Evolutionary conservation across 2,113 vertebrate species (phyloP).

Genomic region (Tapirus terrestris): DNA sequence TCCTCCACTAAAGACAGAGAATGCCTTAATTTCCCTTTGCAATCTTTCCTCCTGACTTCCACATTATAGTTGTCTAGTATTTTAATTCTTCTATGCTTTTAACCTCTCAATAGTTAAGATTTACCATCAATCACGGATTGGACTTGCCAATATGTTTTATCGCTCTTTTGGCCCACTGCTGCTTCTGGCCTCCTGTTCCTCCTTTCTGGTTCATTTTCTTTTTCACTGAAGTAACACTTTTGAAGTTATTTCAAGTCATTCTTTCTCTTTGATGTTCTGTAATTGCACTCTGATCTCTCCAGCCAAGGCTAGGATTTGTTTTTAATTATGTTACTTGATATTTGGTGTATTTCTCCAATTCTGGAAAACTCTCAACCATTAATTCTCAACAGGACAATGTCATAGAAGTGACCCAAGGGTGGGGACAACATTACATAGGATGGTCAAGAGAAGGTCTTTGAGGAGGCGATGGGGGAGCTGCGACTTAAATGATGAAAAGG

Average conservation of each 20-base stretch:
- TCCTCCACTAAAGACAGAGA: background rate
- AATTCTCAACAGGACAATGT: background rate
- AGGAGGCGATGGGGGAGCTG: background rate
- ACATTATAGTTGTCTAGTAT: background rate
- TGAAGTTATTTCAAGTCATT: background rate
- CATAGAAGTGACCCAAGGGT: background rate
- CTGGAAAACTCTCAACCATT: background rate
- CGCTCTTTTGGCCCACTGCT: background rate
- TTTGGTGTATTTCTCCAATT: constrained; percentile 3
- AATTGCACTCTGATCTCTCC: background rate
- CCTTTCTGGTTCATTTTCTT: background rate
- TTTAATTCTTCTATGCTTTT: constrained; percentile 48
- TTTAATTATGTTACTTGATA: constrained; percentile 18
- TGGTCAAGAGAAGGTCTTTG: background rate
- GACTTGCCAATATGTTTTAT: background rate
- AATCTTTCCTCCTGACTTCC: background rate
- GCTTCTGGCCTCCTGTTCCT: background rate
- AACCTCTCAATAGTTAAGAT: constrained; percentile 24
- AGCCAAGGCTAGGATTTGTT: background rate
- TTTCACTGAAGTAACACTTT: constrained; percentile 39
- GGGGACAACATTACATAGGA: background rate
- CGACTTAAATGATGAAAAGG: background rate
- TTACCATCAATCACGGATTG: background rate
- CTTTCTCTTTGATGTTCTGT: background rate
- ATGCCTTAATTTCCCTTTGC: background rate